Evolutionary conservation across 2,797 vertebrate genomes (phyloP), one percentile per base, ranked within the genome.

Genomic region (Acanthurus leucopareius): DNA sequence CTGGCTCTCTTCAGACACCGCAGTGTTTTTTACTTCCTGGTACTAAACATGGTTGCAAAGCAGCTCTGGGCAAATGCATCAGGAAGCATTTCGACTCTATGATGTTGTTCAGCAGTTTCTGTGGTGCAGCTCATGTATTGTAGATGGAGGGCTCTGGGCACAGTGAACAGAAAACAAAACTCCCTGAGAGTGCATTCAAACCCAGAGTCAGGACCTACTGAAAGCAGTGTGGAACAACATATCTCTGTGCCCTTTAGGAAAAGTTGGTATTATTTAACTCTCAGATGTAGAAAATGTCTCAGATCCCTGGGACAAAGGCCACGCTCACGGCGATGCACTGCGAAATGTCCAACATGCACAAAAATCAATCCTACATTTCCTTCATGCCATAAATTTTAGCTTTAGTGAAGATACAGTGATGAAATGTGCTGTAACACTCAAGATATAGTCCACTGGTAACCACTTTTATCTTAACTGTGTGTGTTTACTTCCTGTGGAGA

Each of bases 181-280:
- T 92, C 87, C 91, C 92, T 92, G 90, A 93, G 91, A 87, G 80
- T 54, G 69, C 56, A 68, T 74, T 85, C 72, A 85, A 80, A 80
- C 88, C 86, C 80, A 84, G 79, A 85, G 54, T 49, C n/a, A n/a
- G 53, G 73, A 73, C 54, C 69, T 22, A 62, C 16, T 75, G 35
- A 73, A 66, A 69, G 64, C 57, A n/a, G 48, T 40, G 56, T 44
- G 56, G 40, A 32, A 66, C 68, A 52, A 53, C 38, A 69, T 56
- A 7, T 22, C 10, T 66, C 53, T 54, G 22, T 69, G 47, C 28
- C 49, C 20, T 82, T 73, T 22, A 57, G 47, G n/a, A 79, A 51
- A 61, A 65, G 47, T 58, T 51, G 13, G 11, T 62, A 14, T 47
- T 47, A 35, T 63, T 17, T 8, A 35, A 60, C 35, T 77, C 69